Evolutionary conservation across 1,140 invertebrate species (phyloP).

Genomic region (Stegodyphus mimosarum): DNA sequence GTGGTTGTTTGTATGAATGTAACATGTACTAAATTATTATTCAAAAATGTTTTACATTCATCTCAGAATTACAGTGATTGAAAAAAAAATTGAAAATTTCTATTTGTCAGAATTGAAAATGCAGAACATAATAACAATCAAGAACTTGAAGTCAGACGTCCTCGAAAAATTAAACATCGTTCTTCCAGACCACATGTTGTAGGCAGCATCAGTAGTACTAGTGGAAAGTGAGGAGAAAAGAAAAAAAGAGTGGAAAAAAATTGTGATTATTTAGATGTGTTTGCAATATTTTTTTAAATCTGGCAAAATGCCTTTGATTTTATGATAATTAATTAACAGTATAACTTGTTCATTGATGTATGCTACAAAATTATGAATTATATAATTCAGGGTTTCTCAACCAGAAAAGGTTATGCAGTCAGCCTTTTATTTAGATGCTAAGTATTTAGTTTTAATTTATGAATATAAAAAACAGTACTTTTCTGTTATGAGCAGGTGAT

Average conservation of each 20-base stretch:
- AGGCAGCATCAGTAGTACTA: slow-evolving; percentile 15
- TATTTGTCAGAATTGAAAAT: slow-evolving; percentile 44
- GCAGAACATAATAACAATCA: slow-evolving; percentile 3
- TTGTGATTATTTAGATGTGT: slow-evolving; percentile 31
- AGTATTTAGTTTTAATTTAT: too few relatives aligned
- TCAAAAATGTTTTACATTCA: not conserved
- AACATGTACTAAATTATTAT: not conserved
- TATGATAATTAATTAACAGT: too few relatives aligned
- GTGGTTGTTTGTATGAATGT: not conserved
- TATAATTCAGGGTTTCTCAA: too few relatives aligned
- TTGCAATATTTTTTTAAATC: too few relatives aligned
- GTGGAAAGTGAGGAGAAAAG: slow-evolving; percentile 62
- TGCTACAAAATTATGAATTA: too few relatives aligned
- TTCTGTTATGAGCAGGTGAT: too few relatives aligned
- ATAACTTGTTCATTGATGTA: too few relatives aligned
- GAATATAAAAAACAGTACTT: too few relatives aligned
- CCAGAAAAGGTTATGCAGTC: too few relatives aligned
- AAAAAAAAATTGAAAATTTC: not conserved
- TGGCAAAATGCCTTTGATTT: too few relatives aligned
- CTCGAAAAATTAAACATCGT: slow-evolving; percentile 43
- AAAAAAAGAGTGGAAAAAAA: slow-evolving; percentile 62
- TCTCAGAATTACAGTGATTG: not conserved
- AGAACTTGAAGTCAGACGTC: slow-evolving; percentile 16
- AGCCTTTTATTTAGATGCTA: too few relatives aligned
- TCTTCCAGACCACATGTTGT: slow-evolving; percentile 46